Conservation (phyloP, 2,888 invertebrate species). For the Flexamia atlantica region DNA sequence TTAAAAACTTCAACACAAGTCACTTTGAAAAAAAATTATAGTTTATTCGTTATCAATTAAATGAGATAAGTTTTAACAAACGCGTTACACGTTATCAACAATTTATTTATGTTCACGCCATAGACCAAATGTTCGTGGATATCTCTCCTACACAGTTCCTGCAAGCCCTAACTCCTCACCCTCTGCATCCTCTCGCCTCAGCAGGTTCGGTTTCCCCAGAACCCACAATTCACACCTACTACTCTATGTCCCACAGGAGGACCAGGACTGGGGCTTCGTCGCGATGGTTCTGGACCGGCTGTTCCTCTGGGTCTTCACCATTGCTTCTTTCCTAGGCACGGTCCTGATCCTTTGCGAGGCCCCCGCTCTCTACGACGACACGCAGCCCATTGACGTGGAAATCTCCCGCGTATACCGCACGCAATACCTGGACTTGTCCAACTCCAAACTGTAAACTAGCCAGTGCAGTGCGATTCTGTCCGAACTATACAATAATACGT, state of each 20-base stretch:
- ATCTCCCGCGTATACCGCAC: slow-evolving; percentile 91
- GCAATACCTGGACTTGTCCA: slow-evolving; percentile 76
- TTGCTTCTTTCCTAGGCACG: slow-evolving; percentile 92
- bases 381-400: slow-evolving; percentile 93
- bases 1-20: no score
- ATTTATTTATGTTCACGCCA: no score
- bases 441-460: slow-evolving; percentile 46
- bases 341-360: slow-evolving; percentile 94
- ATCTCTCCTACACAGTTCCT: no score
- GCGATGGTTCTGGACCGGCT: slow-evolving; percentile 96
- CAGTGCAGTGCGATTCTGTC: slow-evolving; percentile 50
- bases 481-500: slow-evolving; percentile 1
- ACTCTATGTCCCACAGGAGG: slow-evolving; percentile 81
- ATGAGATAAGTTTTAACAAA: no score
- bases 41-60: no score
- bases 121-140: no score
- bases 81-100: no score
- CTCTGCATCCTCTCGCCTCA: background rate
- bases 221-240: slow-evolving; percentile 31
- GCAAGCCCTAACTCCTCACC: no score
- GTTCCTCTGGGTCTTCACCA: slow-evolving; percentile 94
- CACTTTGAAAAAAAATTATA: no score
- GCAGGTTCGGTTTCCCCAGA: background rate
- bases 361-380: slow-evolving; percentile 94
- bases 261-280: slow-evolving; percentile 97